phyloP scores from a whole-genome alignment of 2,113 vertebrate genomes.

The Coracopsis vasa region DNA sequence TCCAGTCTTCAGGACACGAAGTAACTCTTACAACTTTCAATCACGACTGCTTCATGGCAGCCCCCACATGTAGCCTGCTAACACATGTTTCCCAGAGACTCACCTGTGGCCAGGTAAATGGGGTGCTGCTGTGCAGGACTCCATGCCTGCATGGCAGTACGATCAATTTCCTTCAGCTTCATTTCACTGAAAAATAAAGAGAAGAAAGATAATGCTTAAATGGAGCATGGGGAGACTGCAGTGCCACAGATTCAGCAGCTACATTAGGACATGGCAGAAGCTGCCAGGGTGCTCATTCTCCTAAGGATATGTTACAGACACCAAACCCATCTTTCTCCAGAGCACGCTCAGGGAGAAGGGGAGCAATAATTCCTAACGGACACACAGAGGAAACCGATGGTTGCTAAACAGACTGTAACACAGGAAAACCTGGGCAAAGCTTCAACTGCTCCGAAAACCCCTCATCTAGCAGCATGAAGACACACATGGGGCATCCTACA shows the following conservation, averaged over 20 bases:
- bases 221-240: fast-evolving
- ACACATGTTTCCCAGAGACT: background rate
- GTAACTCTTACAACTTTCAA: background rate
- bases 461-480: background rate
- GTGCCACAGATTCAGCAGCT: background rate
- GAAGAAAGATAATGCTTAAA: background rate
- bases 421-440: background rate
- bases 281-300: background rate
- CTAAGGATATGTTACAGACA: background rate
- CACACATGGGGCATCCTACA: fast-evolving
- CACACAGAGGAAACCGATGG: background rate
- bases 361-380: background rate
- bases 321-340: background rate
- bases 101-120: slow-evolving; percentile 93
- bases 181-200: slow-evolving; percentile 73
- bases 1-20: background rate
- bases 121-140: slow-evolving; percentile 93
- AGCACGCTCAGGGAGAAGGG: too few relatives aligned
- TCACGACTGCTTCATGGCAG: fast-evolving
- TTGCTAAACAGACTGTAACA: fast-evolving
- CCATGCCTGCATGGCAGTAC: slow-evolving; percentile 96
- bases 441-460: background rate
- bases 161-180: slow-evolving; percentile 95
- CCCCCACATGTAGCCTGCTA: fast-evolving
- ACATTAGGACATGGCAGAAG: background rate